phyloP scores from a whole-genome alignment of 2,797 vertebrate genomes.

The Acipenser ruthenus region DNA sequence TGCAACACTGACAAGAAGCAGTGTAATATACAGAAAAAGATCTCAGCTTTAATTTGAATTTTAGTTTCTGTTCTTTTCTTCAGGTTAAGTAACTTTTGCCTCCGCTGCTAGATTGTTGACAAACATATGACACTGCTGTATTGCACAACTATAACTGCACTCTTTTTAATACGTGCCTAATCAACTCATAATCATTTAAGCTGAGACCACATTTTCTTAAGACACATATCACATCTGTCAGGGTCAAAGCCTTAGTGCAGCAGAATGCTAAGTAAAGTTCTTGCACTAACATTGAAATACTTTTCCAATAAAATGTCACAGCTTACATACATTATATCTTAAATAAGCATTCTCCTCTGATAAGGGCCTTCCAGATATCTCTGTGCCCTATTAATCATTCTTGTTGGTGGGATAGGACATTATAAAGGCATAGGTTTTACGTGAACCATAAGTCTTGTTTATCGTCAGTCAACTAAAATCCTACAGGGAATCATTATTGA shows the following conservation, averaged over 20 bases:
- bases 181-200: constrained; percentile 1
- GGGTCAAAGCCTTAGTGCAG: constrained; percentile 24
- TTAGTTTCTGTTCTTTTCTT: constrained; percentile 5
- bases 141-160: not conserved
- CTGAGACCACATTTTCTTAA: constrained; percentile 8
- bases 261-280: constrained; percentile 34
- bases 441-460: not conserved
- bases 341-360: constrained; percentile 46
- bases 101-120: constrained; percentile 12
- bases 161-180: not conserved
- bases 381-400: constrained; percentile 50
- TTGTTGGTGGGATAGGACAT: constrained; percentile 40
- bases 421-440: constrained; percentile 8
- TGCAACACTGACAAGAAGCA: no score
- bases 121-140: constrained; percentile 13
- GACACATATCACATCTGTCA: constrained; percentile 2
- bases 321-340: constrained; percentile 42
- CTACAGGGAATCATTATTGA: constrained; percentile 12
- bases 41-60: constrained; percentile 15
- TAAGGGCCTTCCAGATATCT: constrained; percentile 44
- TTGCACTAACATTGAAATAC: constrained; percentile 22
- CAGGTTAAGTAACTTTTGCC: constrained; percentile 11
- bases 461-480: not conserved
- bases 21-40: not conserved
- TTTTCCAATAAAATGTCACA: constrained; percentile 49